Base-by-base conservation (phyloP, 2,113 vertebrate species). In the Mola mola region DNA sequence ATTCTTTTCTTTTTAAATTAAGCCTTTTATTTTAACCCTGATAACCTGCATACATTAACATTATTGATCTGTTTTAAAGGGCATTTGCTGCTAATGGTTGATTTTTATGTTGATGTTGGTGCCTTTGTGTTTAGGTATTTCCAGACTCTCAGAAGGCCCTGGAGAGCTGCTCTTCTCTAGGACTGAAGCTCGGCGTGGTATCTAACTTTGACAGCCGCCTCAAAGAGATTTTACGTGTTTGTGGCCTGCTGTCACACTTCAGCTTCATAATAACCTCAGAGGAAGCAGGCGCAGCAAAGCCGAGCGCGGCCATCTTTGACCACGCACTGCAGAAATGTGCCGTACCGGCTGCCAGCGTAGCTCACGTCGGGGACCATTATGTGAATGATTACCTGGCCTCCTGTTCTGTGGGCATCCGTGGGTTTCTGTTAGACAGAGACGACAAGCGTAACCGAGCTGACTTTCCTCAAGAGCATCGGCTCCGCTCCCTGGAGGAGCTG, bases 201-300 rank as follows among this genome's bases (percentile, higher is more conserved):
- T 99, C 96, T 65, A 99, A 98, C 88, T 99, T 98, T 3, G 97
- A 99, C 61, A 78, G 0, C 2, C 91, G 96, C 2, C 87, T 99
- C 11, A 92, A 95, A 63, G 69, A 19, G 5, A 83, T 98, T 48
- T 85, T 99, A 31, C 51, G 0, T 0, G 86, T 42, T 9, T 93
- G 94, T 56, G 67, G 77, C 40, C 92, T 99, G 22, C 81, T 85
- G 44, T 79, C 90, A 19, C 78, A 96, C 78, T 99, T 98, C 0
- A 88, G 91, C 13, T 98, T 98, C 60, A 61, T 98, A 48, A 52
- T 98, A 67, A 96, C 94, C 3, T 97, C 97, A 0, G 96, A 97
- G 79, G 87, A 79, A 0, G 84, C 73, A 0, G 93, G 94, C 1
- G 87, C 91, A 0, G 89, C 93, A 34, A 99, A 99, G 69, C 96